Base-by-base conservation (phyloP, 2,888 invertebrate genomes). In the Philonicus albiceps region DNA sequence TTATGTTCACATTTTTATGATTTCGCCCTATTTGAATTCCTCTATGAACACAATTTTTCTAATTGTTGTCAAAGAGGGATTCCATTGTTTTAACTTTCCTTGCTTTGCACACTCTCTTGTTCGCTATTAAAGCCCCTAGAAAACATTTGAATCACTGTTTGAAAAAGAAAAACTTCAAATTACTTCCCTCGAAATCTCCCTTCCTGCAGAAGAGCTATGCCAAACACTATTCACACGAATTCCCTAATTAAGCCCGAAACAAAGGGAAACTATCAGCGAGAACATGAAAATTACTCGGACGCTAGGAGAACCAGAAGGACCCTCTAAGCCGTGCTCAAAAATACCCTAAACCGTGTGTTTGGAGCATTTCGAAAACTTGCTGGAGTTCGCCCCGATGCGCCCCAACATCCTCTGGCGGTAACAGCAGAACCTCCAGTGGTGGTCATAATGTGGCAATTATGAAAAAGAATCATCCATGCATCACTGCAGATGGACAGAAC, bases 391-490 rank as follows among this genome's bases (percentile, higher is more conserved):
- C 3, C 22, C 7, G 4, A 7, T 64, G n/a, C 27, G 22, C n/a
- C 64, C 11, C 11, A 22, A 2, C 6, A 22, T 64, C 6, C 22
- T 64, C 49, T 43, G 16, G 16, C 40, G 53, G 53, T n/a, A 6
- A 2, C 16, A 2, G 2, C 16, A 53, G 16, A 19, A 6, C 6
- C 11, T 64, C 64, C 7, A 64, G 49, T 6, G 11, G 64, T 5
- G 8, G 64, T 22, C 22, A 34, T 74, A 31, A 74, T 49, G 80
- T 30, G 49, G 80, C 43, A 80, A 80, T 80, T 80, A 53, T 43
- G 49, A n/a, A 31, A 80, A 80, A 80, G 80, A 80, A 80, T 80
- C 53, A 49, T 80, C 64, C 80, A 80, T 80, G 22, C 30, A 27
- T 53, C 30, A 49, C 19, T 80, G 53, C 53, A 80, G 80, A 80